These are phyloP conservation scores for Maccullochella peelii DNA, from an alignment of 2,113 vertebrate species.

Conservation along the genomic window DNA sequence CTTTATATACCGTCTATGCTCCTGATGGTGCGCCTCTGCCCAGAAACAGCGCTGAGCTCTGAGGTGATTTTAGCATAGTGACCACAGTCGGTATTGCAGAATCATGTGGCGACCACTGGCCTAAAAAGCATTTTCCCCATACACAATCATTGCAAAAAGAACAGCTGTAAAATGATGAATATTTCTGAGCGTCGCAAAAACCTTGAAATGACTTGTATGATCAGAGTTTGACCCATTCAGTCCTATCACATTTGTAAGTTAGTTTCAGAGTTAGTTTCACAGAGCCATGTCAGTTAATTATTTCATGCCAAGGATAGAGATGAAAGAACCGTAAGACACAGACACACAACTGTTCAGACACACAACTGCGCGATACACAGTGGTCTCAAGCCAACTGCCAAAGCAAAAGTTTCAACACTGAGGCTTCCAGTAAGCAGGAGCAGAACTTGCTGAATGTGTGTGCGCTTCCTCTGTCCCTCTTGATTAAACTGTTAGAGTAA, in stretches of 20 bases:
- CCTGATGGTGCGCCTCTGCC: too few species aligned
- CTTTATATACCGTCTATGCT: too few species aligned
- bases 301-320: too few species aligned
- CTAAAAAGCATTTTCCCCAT: neutral
- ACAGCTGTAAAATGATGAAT: neutral
- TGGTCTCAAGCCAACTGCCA: too few species aligned
- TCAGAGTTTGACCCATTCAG: neutral
- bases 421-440: neutral
- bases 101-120: neutral
- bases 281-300: neutral
- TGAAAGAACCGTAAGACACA: too few species aligned
- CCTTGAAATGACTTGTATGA: too few species aligned
- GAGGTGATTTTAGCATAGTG: too few species aligned
- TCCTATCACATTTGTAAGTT: neutral
- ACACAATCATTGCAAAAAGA: neutral
- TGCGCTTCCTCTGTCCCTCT: conserved; percentile 9
- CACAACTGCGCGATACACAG: too few species aligned
- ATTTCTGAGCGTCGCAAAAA: too few species aligned
- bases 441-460: conserved; percentile 5
- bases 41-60: neutral
- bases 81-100: too few species aligned
- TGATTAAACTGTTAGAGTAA: conserved; percentile 38
- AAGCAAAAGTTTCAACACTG: neutral
- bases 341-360: too few species aligned
- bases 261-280: neutral